Conservation (phyloP, 1,140 invertebrate species). For the Drosophila lacteicornis region DNA sequence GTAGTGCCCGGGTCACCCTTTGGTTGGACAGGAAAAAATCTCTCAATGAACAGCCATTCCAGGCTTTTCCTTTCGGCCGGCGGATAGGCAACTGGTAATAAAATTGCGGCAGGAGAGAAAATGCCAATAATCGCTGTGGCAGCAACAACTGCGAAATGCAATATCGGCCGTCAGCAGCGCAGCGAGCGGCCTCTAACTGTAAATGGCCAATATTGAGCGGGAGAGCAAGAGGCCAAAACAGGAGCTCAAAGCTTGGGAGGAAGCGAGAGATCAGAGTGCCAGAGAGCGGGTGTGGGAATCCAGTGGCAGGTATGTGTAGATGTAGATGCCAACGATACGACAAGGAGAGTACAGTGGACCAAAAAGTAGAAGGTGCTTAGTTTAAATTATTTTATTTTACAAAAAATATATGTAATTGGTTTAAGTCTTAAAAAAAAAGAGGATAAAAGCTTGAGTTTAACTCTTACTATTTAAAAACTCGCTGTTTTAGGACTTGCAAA, state of each 20-base stretch:
- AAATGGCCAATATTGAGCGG: slow-evolving; percentile 53
- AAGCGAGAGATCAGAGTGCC: slow-evolving; percentile 24
- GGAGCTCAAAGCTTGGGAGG: slow-evolving; percentile 26
- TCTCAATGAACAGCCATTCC: slow-evolving; percentile 66
- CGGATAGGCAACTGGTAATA: slow-evolving; percentile 51
- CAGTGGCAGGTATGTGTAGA: slow-evolving; percentile 35
- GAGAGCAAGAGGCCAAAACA: slow-evolving; percentile 21
- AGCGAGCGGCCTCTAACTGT: slow-evolving; percentile 67
- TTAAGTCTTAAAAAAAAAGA: too few species aligned
- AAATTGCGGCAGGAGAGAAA: slow-evolving; percentile 38
- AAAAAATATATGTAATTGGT: too few species aligned
- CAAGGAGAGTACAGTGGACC: slow-evolving; percentile 38
- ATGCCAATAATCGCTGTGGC: slow-evolving; percentile 40
- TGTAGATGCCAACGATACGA: slow-evolving; percentile 40
- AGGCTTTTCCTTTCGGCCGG: slow-evolving; percentile 45
- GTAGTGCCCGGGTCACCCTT: slow-evolving; percentile 41
- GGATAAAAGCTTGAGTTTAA: too few species aligned
- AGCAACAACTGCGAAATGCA: slow-evolving; percentile 22
- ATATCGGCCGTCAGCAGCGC: slow-evolving; percentile 32
- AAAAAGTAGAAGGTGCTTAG: too few species aligned
- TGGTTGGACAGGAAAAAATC: slow-evolving; percentile 47
- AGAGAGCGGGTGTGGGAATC: slow-evolving; percentile 47
- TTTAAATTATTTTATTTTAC: too few species aligned
- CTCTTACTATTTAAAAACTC: too few species aligned
- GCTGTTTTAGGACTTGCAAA: too few species aligned